Conservation (phyloP, 2,797 vertebrate genomes). For the Vireo griseus region DNA sequence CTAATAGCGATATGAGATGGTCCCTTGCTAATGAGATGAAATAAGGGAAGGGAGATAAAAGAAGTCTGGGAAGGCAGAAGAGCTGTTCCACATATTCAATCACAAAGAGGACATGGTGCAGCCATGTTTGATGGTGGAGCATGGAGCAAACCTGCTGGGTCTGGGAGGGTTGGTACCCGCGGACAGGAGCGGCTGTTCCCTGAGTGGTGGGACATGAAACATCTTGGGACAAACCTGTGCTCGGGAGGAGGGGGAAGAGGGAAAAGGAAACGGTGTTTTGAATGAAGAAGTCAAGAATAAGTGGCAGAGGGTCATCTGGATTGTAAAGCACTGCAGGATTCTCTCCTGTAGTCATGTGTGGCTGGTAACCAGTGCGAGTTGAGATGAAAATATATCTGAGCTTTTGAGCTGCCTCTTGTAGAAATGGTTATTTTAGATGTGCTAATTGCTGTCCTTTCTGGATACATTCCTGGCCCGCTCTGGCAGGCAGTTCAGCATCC, state of each 20-base stretch:
- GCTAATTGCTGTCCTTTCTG: background rate
- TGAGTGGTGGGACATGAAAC: background rate
- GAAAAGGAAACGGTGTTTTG: background rate
- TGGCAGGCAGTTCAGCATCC: background rate
- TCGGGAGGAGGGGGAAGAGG: background rate
- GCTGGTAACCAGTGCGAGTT: background rate
- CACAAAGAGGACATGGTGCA: slow-evolving; percentile 38
- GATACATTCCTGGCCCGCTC: background rate
- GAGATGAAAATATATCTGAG: background rate
- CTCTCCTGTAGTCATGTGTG: background rate
- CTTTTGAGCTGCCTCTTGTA: background rate
- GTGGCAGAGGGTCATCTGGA: background rate
- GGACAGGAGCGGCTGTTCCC: background rate
- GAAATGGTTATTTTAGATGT: background rate
- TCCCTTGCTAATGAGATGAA: background rate
- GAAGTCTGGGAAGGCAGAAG: background rate
- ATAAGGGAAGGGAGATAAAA: background rate
- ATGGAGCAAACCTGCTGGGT: background rate
- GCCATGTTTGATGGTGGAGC: background rate
- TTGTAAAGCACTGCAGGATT: background rate
- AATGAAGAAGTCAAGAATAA: background rate
- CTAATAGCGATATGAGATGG: background rate
- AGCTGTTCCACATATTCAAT: background rate
- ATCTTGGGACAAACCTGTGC: background rate
- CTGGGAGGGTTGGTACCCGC: background rate